phyloP scores from a whole-genome alignment of 2,797 vertebrate genomes.

The Carduelis carduelis region DNA sequence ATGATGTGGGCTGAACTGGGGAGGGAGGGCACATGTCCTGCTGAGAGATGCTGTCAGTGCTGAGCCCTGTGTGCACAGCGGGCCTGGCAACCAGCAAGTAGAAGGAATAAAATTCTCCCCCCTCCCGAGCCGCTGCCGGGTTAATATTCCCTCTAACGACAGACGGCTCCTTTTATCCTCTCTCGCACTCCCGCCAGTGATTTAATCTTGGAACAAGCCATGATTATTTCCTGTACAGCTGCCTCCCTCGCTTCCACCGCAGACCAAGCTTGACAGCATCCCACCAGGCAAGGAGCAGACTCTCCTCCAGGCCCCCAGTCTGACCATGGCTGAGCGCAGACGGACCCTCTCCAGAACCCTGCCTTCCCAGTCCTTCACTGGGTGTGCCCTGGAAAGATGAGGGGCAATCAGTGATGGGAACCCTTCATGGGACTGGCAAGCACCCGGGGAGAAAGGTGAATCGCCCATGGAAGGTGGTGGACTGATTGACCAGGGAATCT shows the following conservation, averaged over 20 bases:
- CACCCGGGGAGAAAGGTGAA: neutral
- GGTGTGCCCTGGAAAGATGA: neutral
- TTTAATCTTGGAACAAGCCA: conserved; percentile 69
- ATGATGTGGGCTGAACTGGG: rapidly evolving
- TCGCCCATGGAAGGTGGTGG: rapidly evolving
- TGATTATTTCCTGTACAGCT: conserved; percentile 73
- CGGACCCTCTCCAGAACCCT: neutral
- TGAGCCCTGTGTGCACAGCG: neutral
- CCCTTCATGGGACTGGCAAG: neutral
- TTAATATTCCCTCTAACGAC: conserved; percentile 83
- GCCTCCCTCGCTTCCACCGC: conserved; percentile 54
- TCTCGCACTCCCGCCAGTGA: conserved; percentile 64
- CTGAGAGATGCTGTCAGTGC: conserved; percentile 53
- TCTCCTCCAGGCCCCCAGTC: neutral
- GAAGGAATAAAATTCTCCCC: conserved; percentile 27
- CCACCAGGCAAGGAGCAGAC: neutral
- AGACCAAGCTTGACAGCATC: conserved; percentile 17
- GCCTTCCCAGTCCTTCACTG: neutral
- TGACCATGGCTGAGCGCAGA: rapidly evolving
- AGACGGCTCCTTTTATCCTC: conserved; percentile 80
- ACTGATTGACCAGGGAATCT: neutral
- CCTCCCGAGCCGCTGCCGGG: neutral
- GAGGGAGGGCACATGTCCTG: neutral
- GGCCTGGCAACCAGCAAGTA: conserved; percentile 38
- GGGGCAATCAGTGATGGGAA: neutral